These are phyloP conservation scores for Phania funesta DNA, from an alignment of 2,888 invertebrate species.

Conservation along the genomic window DNA sequence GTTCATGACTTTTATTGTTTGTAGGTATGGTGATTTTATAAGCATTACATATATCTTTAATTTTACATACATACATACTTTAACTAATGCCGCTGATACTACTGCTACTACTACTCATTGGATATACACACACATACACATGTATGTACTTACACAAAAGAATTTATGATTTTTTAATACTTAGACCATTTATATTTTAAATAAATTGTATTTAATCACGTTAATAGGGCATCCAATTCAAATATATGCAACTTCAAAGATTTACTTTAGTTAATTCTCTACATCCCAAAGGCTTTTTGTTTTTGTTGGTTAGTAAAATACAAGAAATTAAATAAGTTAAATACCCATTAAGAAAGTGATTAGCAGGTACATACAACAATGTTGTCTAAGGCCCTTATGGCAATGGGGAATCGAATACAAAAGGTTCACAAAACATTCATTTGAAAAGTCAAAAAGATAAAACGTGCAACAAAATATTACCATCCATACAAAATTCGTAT, in stretches of 20 bases:
- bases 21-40: conserved; percentile 39
- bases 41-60: conserved; percentile 24
- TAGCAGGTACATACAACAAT: too few species aligned
- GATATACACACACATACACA: background rate
- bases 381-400: too few species aligned
- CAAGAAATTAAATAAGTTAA: too few species aligned
- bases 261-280: background rate
- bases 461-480: too few species aligned
- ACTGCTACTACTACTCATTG: conserved; percentile 50
- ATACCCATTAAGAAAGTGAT: too few species aligned
- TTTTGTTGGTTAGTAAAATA: too few species aligned
- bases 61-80: conserved; percentile 19
- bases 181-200: conserved; percentile 32
- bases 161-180: conserved; percentile 6
- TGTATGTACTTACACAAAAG: background rate
- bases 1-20: conserved; percentile 60
- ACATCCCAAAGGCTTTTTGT: too few species aligned
- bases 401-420: too few species aligned
- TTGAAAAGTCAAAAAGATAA: too few species aligned
- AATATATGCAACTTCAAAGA: background rate
- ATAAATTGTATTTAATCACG: conserved; percentile 15
- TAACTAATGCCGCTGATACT: conserved; percentile 22
- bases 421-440: too few species aligned
- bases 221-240: background rate
- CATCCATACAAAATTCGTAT: too few species aligned